Evolutionary conservation across 2,113 vertebrate genomes (phyloP).

Genomic region (Crocuta crocuta): DNA sequence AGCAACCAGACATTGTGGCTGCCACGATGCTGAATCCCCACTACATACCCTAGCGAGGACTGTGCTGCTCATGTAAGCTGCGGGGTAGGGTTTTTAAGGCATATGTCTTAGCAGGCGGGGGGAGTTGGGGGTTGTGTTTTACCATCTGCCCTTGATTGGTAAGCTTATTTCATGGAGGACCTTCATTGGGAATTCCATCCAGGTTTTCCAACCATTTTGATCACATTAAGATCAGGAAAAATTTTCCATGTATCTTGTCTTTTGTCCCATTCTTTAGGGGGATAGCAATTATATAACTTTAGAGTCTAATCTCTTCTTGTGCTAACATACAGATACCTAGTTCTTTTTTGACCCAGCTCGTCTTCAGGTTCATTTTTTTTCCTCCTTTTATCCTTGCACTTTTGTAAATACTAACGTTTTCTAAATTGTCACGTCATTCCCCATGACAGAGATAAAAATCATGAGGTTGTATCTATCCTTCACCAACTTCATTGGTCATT

Average conservation of each 20-base stretch:
- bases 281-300: not conserved
- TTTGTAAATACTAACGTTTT: not conserved
- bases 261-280: slow-evolving; percentile 34
- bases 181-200: not conserved
- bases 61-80: not conserved
- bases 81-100: not conserved
- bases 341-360: not conserved
- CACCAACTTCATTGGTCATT: not conserved
- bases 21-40: not conserved
- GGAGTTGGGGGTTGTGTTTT: not conserved
- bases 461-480: not conserved
- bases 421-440: not conserved
- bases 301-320: not conserved
- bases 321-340: not conserved
- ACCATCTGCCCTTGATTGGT: not conserved
- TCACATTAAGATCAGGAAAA: slow-evolving; percentile 8
- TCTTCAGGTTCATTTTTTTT: not conserved
- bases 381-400: not conserved
- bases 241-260: not conserved
- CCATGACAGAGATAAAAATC: not conserved
- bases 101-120: not conserved
- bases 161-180: not conserved
- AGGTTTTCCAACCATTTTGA: not conserved
- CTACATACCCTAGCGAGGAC: not conserved
- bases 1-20: not conserved